Evolutionary conservation across 2,888 invertebrate genomes (phyloP), one percentile per base, ranked within the genome.

Genomic region (Spodoptera littoralis): DNA sequence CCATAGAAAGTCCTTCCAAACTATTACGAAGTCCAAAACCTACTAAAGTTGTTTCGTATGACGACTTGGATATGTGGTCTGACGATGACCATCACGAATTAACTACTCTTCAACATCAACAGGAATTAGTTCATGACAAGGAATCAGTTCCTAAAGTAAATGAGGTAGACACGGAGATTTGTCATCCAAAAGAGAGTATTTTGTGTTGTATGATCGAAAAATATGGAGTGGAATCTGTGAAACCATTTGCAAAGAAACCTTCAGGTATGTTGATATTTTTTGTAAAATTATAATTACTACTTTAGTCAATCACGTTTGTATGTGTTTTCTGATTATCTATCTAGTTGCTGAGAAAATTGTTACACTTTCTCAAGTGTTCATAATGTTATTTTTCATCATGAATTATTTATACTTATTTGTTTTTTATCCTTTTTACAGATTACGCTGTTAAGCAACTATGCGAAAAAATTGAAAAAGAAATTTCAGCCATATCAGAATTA

Each of bases 141-240:
- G 51, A 48, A 50, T 13, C 18, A 13, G 45, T 41, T 41, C 8
- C 64, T 52, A 22, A n/a, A n/a, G n/a, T 53, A 56, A 62, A 11
- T 45, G 49, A 57, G 51, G 22, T 13, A 36, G 53, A 57, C 42
- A 46, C 11, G n/a, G 18, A 65, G 8, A 12, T 24, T 56, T 53
- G 60, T 58, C 53, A 73, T 50, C 78, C 81, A 50, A 81, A 84
- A 63, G 79, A 90, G 13, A 90, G 89, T 66, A 82, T 91, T 62
- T 76, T 93, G 44, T 91, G 90, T 80, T 70, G 61, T 44, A 88
- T 90, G 87, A 76, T 93, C 68, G 83, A 89, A 49, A 91, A 88
- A 79, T 84, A 90, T 83, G 89, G 86, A 22, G 81, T 76, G 44
- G 69, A 71, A 50, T 63, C 61, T 56, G 65, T 83, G 2, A 85